Percentiles rank a stretch among this genome's conserved stretches.
Conservation (phyloP, 2,113 vertebrate species). For the Bettongia penicillata region DNA sequence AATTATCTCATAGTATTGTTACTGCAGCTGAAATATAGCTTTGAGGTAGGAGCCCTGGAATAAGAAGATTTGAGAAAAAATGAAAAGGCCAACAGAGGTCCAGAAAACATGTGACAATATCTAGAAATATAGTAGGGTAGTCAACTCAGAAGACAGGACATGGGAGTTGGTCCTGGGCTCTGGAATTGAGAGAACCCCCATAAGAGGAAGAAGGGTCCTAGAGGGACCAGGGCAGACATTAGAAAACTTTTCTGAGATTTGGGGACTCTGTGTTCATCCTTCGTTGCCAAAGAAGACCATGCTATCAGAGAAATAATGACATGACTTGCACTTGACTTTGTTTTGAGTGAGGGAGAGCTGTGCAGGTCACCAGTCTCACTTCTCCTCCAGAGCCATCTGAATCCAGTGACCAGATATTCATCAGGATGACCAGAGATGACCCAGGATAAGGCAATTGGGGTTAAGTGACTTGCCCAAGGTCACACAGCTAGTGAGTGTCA, state of each 20-base stretch:
- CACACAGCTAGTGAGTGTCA: too few species aligned
- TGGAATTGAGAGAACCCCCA: not conserved
- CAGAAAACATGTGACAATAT: not conserved
- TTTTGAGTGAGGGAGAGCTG: too few species aligned
- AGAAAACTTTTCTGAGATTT: not conserved
- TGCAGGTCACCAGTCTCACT: too few species aligned
- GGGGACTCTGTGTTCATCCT: not conserved
- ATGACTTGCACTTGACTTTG: too few species aligned
- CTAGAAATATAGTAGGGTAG: not conserved
- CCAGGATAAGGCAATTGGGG: too few species aligned
- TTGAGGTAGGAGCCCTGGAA: not conserved
- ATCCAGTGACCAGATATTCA: too few species aligned
- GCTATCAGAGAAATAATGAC: too few species aligned
- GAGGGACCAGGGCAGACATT: not conserved
- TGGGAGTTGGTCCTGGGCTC: not conserved
- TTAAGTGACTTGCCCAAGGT: too few species aligned
- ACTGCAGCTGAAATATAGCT: not conserved
- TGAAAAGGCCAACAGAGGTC: not conserved
- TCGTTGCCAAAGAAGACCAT: too few species aligned
- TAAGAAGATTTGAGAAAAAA: not conserved
- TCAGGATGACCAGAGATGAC: too few species aligned
- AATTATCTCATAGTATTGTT: not conserved
- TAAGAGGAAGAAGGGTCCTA: not conserved
- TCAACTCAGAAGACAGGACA: not conserved
- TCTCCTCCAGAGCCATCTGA: too few species aligned